Evolutionary conservation across 2,797 vertebrate species (phyloP), one percentile per base, ranked within the genome.

Genomic region (Acanthurus leucopareius): DNA sequence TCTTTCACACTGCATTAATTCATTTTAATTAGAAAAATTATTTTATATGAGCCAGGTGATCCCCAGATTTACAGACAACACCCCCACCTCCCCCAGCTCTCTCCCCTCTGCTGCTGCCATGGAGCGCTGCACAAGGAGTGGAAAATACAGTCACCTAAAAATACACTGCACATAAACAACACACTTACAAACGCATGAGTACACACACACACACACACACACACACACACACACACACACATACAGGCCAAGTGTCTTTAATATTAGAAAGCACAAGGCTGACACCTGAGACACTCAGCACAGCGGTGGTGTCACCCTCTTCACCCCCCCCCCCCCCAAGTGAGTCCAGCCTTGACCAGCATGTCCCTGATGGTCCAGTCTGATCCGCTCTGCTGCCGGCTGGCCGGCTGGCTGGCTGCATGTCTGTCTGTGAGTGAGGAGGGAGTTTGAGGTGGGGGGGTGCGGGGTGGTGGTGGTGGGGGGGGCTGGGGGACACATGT

Each of bases 91-190:
- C 45, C 22, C 47, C 16, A 0, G 32, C 32, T 35, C 32, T 35
- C 32, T 64, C 79, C 63, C 10, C 57, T 71, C 73, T 66, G 69
- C 75, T 51, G 11, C 66, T 61, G 35, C 62, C 75, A 61, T 75
- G 42, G 48, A 77, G 85, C 15, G 60, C 94, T 93, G 93, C 93
- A 95, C 90, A 95, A 93, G 95, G 94, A 96, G 94, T 96, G 95
- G 95, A 96, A 96, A 96, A 95, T 93, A 91, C 82, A 86, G 79
- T 71, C 61, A 57, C 76, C 95, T 96, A 96, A 94, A 95, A 94
- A 96, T 96, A 96, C 82, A 82, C 84, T 35, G 28, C 80, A 68
- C 85, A 90, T 88, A 87, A 88, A 92, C 79, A 90, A 88, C 90
- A 83, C 82, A 38, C 82, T 66, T 66, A 79, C 76, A 86, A 75